Evolutionary conservation across 1,140 invertebrate species (phyloP).

Genomic region (Hycleus cichorii): DNA sequence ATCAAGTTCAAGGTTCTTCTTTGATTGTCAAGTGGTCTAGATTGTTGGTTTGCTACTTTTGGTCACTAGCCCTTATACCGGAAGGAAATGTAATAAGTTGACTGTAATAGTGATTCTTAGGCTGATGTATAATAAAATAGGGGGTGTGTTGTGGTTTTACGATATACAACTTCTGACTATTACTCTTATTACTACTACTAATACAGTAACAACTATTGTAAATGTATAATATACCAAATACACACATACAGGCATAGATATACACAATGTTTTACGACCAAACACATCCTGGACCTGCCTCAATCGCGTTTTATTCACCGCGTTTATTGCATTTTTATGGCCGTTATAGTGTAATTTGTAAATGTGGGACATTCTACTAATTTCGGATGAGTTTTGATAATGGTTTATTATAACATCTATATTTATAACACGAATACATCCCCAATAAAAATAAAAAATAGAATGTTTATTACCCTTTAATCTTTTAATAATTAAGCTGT

Average conservation of each 20-base stretch:
- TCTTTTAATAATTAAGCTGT: too few species aligned
- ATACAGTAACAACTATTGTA: too few species aligned
- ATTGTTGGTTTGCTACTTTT: neutral
- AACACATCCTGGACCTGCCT: conserved; percentile 28
- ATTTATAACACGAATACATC: too few species aligned
- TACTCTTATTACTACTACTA: neutral
- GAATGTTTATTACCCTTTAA: too few species aligned
- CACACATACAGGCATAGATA: too few species aligned
- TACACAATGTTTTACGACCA: conserved; percentile 32
- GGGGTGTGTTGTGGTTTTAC: conserved; percentile 30
- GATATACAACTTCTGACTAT: conserved; percentile 34
- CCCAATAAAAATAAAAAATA: too few species aligned
- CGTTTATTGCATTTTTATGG: conserved; percentile 39
- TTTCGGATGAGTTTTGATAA: conserved; percentile 33
- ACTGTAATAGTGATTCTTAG: conserved; percentile 26
- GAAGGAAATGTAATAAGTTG: conserved; percentile 17
- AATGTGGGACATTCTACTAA: conserved; percentile 38
- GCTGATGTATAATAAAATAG: conserved; percentile 31
- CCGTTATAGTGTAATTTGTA: conserved; percentile 36
- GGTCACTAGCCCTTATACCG: conserved; percentile 1
- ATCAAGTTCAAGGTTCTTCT: conserved; percentile 24
- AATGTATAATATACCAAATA: too few species aligned
- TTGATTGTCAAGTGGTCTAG: neutral
- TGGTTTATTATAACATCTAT: neutral
- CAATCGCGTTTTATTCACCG: conserved; percentile 35